A percentile compares a stretch with the other conserved stretches of the same genome.
Evolutionary conservation across 2,113 vertebrate species (phyloP).

Genomic region (Lynx canadensis): DNA sequence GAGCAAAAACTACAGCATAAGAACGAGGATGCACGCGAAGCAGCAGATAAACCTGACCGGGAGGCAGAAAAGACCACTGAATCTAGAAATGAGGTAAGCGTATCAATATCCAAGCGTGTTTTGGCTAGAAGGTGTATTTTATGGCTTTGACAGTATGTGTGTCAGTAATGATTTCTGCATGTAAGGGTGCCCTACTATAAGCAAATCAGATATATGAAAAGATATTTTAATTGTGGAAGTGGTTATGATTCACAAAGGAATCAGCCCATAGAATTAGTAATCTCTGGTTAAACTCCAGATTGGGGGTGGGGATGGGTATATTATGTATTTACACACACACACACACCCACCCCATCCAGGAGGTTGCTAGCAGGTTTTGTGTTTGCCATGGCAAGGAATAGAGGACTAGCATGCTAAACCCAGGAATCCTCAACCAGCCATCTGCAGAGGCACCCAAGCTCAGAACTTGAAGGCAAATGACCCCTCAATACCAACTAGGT

Average conservation of each 20-base stretch:
- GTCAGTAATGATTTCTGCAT: not conserved
- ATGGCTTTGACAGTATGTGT: not conserved
- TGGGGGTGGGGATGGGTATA: not conserved
- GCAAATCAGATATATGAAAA: slow-evolving; percentile 38
- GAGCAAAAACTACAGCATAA: not conserved
- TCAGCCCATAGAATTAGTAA: not conserved
- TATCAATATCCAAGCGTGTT: not conserved
- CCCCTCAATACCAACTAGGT: not conserved
- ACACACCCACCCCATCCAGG: not conserved
- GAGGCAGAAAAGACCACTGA: slow-evolving; percentile 38
- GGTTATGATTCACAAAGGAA: not conserved
- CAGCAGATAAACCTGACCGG: not conserved
- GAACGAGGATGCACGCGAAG: not conserved
- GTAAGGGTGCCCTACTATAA: not conserved
- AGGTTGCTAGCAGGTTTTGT: not conserved
- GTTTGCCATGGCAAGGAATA: not conserved
- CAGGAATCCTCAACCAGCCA: not conserved
- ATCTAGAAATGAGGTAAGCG: slow-evolving; percentile 60
- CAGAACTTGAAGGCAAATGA: not conserved
- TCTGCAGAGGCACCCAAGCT: not conserved
- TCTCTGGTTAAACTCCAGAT: slow-evolving; percentile 23
- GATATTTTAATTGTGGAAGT: not conserved
- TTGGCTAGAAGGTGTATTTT: not conserved
- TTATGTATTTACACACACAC: not conserved
- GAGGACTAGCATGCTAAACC: not conserved